phyloP scores from a whole-genome alignment of 2,113 vertebrate species.

The Morone saxatilis region DNA sequence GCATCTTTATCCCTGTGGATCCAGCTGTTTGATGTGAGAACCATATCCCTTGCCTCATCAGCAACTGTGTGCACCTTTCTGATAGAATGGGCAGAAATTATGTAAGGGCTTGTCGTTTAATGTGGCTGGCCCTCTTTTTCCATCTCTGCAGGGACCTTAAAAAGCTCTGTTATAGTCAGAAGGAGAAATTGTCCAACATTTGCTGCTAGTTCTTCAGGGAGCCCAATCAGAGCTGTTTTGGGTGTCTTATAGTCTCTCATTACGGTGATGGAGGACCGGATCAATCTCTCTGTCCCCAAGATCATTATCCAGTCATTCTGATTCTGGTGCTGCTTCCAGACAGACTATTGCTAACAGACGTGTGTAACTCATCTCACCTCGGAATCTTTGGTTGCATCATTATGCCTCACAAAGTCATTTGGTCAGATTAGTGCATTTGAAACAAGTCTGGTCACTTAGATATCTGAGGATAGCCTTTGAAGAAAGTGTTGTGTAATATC shows the following conservation, averaged over 20 bases:
- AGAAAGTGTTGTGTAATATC: slow-evolving; percentile 37
- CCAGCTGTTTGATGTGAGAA: slow-evolving; percentile 43
- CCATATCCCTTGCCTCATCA: slow-evolving; percentile 14
- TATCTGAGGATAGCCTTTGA: slow-evolving; percentile 34
- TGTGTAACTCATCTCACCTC: slow-evolving; percentile 45
- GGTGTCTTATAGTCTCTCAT: slow-evolving; percentile 56
- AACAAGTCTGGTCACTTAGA: not conserved
- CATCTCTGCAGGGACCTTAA: slow-evolving; percentile 11
- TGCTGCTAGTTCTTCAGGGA: slow-evolving; percentile 35
- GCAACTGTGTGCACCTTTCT: slow-evolving; percentile 6
- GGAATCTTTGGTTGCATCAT: slow-evolving; percentile 53
- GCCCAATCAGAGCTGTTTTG: slow-evolving; percentile 39
- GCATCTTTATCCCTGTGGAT: slow-evolving; percentile 12
- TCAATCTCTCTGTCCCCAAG: slow-evolving; percentile 58
- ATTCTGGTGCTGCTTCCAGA: slow-evolving; percentile 55
- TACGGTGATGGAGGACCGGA: slow-evolving; percentile 60
- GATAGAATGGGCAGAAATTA: slow-evolving; percentile 12
- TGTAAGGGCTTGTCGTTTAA: slow-evolving; percentile 19
- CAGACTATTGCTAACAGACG: slow-evolving; percentile 30
- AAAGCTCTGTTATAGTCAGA: slow-evolving; percentile 8
- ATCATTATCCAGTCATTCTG: slow-evolving; percentile 68
- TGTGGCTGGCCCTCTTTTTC: not conserved
- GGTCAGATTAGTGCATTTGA: slow-evolving; percentile 49
- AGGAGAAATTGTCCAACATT: slow-evolving; percentile 46
- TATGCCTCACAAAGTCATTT: slow-evolving; percentile 49